Conservation (phyloP, 2,888 invertebrate genomes). For the Sarcophaga variegata region DNA sequence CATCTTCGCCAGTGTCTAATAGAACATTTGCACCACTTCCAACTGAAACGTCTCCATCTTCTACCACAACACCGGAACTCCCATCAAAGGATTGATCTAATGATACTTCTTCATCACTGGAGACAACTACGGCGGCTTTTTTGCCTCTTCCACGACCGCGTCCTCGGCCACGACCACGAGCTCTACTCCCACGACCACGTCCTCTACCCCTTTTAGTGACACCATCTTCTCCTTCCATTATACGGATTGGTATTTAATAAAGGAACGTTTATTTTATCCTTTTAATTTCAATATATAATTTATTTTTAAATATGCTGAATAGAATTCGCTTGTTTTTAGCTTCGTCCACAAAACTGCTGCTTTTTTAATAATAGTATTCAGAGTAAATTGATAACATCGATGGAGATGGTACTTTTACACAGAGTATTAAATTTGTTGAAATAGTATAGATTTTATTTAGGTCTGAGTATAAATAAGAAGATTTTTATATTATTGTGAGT, state of each 20-base stretch:
- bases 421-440: too few species aligned
- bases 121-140: conserved; percentile 86
- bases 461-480: too few species aligned
- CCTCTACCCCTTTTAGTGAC: conserved; percentile 77
- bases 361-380: neutral
- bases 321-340: conserved; percentile 31
- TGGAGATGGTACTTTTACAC: too few species aligned
- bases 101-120: conserved; percentile 84
- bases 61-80: conserved; percentile 72
- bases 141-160: conserved; percentile 90
- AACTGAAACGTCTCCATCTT: conserved; percentile 80
- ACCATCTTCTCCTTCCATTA: conserved; percentile 74
- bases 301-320: conserved; percentile 15
- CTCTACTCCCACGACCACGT: conserved; percentile 83
- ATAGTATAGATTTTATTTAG: too few species aligned
- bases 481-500: too few species aligned
- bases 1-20: conserved; percentile 73
- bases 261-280: too few species aligned
- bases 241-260: too few species aligned
- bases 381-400: too few species aligned
- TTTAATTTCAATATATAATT: neutral
- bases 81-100: conserved; percentile 79
- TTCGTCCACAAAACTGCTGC: conserved; percentile 21
- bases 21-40: conserved; percentile 60
- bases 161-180: conserved; percentile 89